Base-by-base conservation (phyloP, 2,113 vertebrate species). In the pig (Sus scrofa) region DNA sequence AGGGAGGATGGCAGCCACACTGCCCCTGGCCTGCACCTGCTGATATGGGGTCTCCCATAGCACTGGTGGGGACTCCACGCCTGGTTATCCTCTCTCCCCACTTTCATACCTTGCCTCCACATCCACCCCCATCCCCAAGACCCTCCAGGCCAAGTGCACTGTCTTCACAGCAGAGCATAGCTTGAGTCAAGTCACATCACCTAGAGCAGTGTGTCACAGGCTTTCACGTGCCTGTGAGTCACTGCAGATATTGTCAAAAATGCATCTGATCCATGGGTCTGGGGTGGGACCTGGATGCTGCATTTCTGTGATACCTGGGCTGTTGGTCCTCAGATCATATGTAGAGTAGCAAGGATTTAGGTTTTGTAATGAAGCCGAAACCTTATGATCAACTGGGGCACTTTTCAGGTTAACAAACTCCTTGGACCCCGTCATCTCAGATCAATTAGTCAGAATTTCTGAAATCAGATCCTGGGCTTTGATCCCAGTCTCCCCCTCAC, bases 111-210 rank as follows among this genome's bases (percentile, higher is more conserved):
- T 70, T n/a, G 39, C 32, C n/a, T 68, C 9, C 24, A 37, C 12
- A 3, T 0, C 16, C 5, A 7, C 18, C 6, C 18, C 20, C 8
- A 34, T 7, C 1, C 26, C 0, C 7, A 58, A 91, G 37, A 34
- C 32, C 32, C 13, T 74, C 22, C 1, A 16, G 39, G 60, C 39
- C 20, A 32, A 82, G 11, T 62, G 68, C 30, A 56, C n/a, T 18
- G 20, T 12, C 84, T 58, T 87, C 32, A 13, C 9, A 52, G 34
- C 19, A 15, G 63, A 70, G 78, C 18, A 26, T 12, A 18, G 68
- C 19, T 3, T 27, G 56, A 44, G 77, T 3, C 24, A 60, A 50
- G 37, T 73, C 81, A 58, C n/a, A 18, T 34, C 20, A 9, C 6
- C 11, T 13, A n/a, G 19, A 77, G 5, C 34, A 24, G 26, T 1